These are phyloP conservation scores for Nixonia krombeini DNA, from an alignment of 1,140 invertebrate species.

Conservation along the genomic window DNA sequence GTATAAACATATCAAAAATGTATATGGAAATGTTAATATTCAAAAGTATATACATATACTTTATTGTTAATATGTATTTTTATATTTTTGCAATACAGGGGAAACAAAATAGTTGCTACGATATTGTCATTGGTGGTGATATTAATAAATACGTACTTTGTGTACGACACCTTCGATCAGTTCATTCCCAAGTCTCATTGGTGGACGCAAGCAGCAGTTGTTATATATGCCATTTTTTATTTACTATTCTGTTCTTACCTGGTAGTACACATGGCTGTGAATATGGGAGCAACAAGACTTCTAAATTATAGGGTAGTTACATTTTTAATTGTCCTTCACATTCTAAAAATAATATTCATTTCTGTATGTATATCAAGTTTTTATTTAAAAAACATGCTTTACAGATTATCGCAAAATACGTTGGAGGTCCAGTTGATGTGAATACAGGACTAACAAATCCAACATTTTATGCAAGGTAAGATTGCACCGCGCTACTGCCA, in stretches of 20 bases:
- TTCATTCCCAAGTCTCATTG: constrained; percentile 69
- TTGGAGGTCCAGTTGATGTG: constrained; percentile 61
- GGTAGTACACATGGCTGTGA: constrained; percentile 78
- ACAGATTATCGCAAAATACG: constrained; percentile 66
- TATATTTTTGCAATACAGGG: constrained; percentile 75
- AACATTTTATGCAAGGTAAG: constrained; percentile 67
- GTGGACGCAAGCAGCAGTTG: constrained; percentile 73
- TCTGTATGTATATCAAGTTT: no score
- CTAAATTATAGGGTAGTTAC: constrained; percentile 59
- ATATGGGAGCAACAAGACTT: constrained; percentile 74
- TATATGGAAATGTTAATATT: no score
- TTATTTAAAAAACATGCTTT: constrained; percentile 27
- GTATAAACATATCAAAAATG: no score
- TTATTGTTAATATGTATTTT: no score
- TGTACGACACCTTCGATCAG: constrained; percentile 75
- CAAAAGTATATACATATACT: no score
- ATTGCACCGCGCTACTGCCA: background rate
- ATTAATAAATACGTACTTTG: constrained; percentile 87
- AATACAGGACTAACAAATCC: constrained; percentile 61
- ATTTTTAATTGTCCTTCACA: no score
- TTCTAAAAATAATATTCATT: no score
- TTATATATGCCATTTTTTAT: constrained; percentile 77
- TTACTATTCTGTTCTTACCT: constrained; percentile 81
- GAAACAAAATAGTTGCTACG: constrained; percentile 79
- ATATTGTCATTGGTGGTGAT: constrained; percentile 81